Evolutionary conservation across 2,888 invertebrate genomes (phyloP).

Genomic region (Lithophane semibrunnea): DNA sequence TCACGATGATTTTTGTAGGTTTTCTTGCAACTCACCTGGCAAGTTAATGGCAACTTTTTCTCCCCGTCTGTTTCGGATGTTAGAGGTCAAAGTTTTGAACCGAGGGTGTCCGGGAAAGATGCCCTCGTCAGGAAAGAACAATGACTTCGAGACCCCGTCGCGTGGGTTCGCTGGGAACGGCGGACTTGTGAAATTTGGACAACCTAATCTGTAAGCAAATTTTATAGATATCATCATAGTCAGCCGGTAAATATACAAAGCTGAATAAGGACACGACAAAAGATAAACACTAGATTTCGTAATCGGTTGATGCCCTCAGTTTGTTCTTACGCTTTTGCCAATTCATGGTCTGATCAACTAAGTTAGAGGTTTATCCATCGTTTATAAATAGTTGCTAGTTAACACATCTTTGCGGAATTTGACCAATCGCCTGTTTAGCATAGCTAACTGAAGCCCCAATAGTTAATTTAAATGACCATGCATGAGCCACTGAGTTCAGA

Average conservation of each 20-base stretch:
- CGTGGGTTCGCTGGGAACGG: constrained; percentile 92
- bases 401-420: too few species aligned
- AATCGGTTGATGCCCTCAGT: neutral
- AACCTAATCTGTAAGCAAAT: constrained; percentile 93
- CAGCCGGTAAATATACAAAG: neutral
- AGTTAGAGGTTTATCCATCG: neutral
- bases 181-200: constrained; percentile 96
- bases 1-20: neutral
- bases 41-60: constrained; percentile 99
- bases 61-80: constrained; percentile 97
- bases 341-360: neutral
- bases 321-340: neutral
- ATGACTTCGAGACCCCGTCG: constrained; percentile 93
- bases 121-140: constrained; percentile 98
- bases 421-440: neutral
- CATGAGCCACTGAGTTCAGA: neutral
- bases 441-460: neutral
- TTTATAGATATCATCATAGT: neutral
- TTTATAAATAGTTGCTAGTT: neutral
- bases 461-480: constrained; percentile 1
- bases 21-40: constrained; percentile 92
- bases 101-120: constrained; percentile 99
- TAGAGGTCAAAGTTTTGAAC: constrained; percentile 97
- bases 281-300: neutral
- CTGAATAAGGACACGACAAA: neutral